Evolutionary conservation across 2,113 vertebrate genomes (phyloP), one percentile per base, ranked within the genome.

Genomic region (Semicossyphus pulcher): DNA sequence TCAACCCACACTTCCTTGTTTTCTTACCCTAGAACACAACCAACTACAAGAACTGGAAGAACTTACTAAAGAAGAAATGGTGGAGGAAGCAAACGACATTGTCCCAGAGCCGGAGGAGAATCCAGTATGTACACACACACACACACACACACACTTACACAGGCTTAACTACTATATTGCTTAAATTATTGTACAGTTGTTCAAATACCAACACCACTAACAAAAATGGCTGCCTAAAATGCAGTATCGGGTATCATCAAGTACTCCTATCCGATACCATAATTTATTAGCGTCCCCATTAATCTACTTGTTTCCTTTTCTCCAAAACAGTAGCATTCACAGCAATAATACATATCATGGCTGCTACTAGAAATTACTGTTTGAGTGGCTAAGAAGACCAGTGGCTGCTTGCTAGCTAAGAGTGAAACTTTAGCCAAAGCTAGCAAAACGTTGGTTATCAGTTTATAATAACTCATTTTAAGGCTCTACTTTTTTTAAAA

Each of bases 81-180:
- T 1, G 5, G 67, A 72, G 31, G 64, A 84, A 10, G 75, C 69
- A n/a, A 61, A 23, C 21, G 52, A 10, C 7, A 12, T 42, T 11
- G 23, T 61, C 36, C 64, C 73, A 48, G 68, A 74, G 9, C 53
- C 52, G 28, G 76, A 66, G 47, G 80, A 84, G n/a, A 87, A 34
- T 64, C 67, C 56, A 29, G 84, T 88, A 57, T 80, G 84, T 78
- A 3, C 32, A 20, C 44, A 28, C 28, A 65, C 14, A 29, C 15
- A 16, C 4, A 44, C 2, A 31, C 9, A 39, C 39, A 42, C 0
- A 16, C 4, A 39, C 31, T 57, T 8, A 16, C 7, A 9, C 39
- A 36, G 5, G 16, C 6, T 54, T 3, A 7, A 26, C n/a, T 34
- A n/a, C 21, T 44, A 11, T 16, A 7, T 39, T 0, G 26, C 14